Percentiles rank a stretch among this genome's conserved stretches.
Conservation (phyloP, 2,888 invertebrate species). For the Alitta virens region DNA sequence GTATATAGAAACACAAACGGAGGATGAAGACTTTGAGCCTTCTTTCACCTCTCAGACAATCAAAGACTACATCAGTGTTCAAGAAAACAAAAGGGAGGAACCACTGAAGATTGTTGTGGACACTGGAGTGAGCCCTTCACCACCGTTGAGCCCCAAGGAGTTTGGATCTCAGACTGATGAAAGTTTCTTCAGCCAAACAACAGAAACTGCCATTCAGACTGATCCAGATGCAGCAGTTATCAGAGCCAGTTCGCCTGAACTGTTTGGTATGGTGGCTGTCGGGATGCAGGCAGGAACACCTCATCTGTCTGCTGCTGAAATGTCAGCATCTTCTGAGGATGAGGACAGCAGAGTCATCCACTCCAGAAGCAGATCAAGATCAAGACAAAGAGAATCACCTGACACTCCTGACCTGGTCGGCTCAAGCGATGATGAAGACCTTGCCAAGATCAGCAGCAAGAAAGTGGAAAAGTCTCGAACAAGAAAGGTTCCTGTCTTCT, state of each 20-base stretch:
- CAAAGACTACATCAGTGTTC: neutral
- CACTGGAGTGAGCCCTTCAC: neutral
- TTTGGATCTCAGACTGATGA: neutral
- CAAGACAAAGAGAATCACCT: no score
- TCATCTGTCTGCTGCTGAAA: neutral
- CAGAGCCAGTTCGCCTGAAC: neutral
- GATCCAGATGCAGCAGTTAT: neutral
- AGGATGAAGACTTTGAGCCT: neutral
- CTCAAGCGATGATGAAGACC: no score
- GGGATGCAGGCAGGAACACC: neutral
- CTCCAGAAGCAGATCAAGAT: no score
- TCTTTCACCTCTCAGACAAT: neutral
- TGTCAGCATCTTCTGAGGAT: neutral
- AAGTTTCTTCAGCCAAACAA: neutral
- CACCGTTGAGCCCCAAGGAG: neutral
- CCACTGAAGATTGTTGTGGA: neutral
- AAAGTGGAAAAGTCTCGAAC: no score
- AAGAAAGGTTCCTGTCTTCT: no score
- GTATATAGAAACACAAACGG: conserved; percentile 20
- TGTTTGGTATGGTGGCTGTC: neutral
- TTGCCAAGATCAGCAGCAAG: no score
- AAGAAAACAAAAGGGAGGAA: neutral
- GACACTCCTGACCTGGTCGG: no score
- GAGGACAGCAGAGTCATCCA: neutral
- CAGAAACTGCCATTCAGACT: neutral